Evolutionary conservation across 2,888 invertebrate genomes (phyloP), one percentile per base, ranked within the genome.

Genomic region (Trachelus troglodyta): DNA sequence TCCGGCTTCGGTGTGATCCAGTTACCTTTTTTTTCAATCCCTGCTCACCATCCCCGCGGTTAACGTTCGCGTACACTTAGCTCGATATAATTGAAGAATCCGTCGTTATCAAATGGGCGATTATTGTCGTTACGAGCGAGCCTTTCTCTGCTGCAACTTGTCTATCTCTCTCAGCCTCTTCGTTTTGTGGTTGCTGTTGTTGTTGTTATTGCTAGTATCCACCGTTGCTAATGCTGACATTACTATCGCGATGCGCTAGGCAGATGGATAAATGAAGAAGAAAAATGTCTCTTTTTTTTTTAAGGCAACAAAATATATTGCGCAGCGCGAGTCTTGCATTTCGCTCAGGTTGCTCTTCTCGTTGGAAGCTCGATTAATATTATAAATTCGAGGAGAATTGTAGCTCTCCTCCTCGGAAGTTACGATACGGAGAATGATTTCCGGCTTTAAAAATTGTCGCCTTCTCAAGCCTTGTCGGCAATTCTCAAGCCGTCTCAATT

Each of bases 1-100:
- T 84, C 83, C 83, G 76, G 71, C 74, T 69, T 74, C 73, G 56
- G 12, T n/a, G 31, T 6, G 33, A 31, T 71, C 71, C 33, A 31
- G 71, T 3, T 23, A 71, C 23, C n/a, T 3, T 15, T 69, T 69
- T 31, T 34, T 71, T 31, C 31, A 34, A 12, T 34, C 71, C 33
- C 71, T 12, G 12, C 12, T 23, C 71, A 71, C 71, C 11, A 9
- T 23, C 56, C 2, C 23, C 23, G 23, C 23, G 56, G 9, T 2
- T 56, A 56, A 56, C 23, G 56, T 56, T 56, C 56, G 23, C 56
- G 23, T 56, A 56, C 56, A 9, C 23, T 56, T 9, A 23, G 56
- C 56, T 56, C 15, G 56, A 56, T 23, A 23, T 56, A 56, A 56
- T 9, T 23, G 9, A 9, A 23, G 23, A 56, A 6, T 23, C 9